phyloP scores from a whole-genome alignment of 1,140 invertebrate genomes.

The Aplysia californica region DNA sequence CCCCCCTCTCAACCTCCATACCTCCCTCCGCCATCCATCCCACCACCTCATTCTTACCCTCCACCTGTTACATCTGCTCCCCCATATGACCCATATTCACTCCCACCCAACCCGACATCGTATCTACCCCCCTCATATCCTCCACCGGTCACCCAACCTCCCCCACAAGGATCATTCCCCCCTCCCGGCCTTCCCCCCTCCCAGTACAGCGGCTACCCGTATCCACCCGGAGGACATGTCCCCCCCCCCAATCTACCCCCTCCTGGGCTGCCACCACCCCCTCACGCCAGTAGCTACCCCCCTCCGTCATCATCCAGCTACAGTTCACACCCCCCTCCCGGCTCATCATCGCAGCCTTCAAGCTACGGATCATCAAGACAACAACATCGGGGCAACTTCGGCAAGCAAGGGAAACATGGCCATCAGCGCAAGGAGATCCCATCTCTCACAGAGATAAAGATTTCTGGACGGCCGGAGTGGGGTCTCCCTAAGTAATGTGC shows the following conservation, averaged over 20 bases:
- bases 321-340: slow-evolving; percentile 6
- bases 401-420: slow-evolving; percentile 9
- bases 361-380: no score
- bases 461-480: slow-evolving; percentile 13
- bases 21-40: not conserved
- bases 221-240: not conserved
- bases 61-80: not conserved
- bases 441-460: slow-evolving; percentile 22
- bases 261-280: slow-evolving; percentile 28
- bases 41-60: slow-evolving; percentile 26
- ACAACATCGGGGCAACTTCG: slow-evolving; percentile 8
- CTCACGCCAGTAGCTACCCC: slow-evolving; percentile 14
- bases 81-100: slow-evolving; percentile 18
- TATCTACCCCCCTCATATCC: slow-evolving; percentile 5
- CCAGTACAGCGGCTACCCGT: slow-evolving; percentile 2
- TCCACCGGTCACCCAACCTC: slow-evolving; percentile 10
- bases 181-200: slow-evolving; percentile 9
- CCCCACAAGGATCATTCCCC: slow-evolving; percentile 8
- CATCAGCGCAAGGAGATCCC: slow-evolving; percentile 6
- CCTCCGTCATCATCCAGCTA: slow-evolving; percentile 12
- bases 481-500: slow-evolving; percentile 2
- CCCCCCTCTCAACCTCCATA: slow-evolving; percentile 14
- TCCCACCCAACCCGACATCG: not conserved
- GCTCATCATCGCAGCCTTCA: slow-evolving; percentile 9
- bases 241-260: slow-evolving; percentile 19